Percentiles rank a stretch among this genome's conserved stretches.
Evolutionary conservation across 2,797 vertebrate genomes (phyloP).

Genomic region (Pangasius larnaudii): DNA sequence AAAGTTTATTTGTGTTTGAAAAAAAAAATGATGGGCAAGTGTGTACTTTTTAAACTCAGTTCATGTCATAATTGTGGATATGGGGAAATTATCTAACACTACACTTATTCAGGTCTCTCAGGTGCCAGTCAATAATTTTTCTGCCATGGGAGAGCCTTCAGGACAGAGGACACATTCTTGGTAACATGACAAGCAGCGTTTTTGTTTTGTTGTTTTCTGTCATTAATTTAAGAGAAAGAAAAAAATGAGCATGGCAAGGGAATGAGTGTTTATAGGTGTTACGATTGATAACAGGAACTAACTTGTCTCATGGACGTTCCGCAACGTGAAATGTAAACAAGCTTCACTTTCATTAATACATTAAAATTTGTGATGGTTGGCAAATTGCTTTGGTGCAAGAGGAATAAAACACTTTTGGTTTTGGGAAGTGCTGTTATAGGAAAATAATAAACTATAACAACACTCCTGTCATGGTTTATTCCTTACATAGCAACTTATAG

Average conservation of each 20-base stretch:
- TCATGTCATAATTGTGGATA: background rate
- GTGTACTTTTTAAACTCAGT: background rate
- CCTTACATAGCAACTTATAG: background rate
- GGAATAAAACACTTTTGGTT: background rate
- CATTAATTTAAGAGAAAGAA: background rate
- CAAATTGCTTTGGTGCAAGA: background rate
- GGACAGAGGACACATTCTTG: background rate
- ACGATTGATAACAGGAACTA: background rate
- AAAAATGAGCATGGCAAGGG: background rate
- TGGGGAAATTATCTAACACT: background rate
- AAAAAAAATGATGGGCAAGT: background rate
- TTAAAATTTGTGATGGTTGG: background rate
- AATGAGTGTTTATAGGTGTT: background rate
- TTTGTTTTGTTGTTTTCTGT: background rate
- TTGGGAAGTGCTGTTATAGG: background rate
- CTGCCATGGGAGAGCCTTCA: background rate
- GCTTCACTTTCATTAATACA: background rate
- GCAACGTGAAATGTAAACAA: background rate
- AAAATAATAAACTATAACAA: background rate
- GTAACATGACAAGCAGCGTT: background rate
- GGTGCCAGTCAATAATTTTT: background rate
- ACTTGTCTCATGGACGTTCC: background rate
- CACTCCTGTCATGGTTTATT: background rate
- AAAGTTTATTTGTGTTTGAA: background rate
- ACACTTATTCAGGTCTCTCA: background rate